Evolutionary conservation across 2,113 vertebrate species (phyloP).

Genomic region (Carassius gibelio): DNA sequence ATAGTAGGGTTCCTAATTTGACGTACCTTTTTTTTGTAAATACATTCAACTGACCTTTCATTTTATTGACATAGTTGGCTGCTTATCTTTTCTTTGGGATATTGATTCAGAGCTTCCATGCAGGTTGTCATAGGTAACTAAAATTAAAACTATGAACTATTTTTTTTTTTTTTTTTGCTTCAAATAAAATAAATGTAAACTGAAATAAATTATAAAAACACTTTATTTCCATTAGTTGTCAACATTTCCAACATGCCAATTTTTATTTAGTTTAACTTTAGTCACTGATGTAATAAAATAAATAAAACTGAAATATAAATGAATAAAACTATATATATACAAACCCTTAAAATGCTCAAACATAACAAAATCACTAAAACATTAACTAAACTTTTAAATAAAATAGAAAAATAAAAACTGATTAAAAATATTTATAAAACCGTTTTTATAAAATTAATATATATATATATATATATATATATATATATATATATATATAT

Average conservation of each 20-base stretch:
- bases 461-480: no score
- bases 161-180: background rate
- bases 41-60: background rate
- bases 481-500: no score
- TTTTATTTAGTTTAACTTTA: background rate
- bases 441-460: no score
- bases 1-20: background rate
- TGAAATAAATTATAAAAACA: background rate
- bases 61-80: background rate
- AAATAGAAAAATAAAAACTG: no score
- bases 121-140: background rate
- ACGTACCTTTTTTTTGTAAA: background rate
- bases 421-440: no score
- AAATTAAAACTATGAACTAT: background rate
- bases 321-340: no score
- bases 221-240: background rate
- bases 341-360: no score
- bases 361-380: no score
- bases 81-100: background rate
- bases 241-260: background rate
- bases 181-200: background rate
- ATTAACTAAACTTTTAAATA: no score
- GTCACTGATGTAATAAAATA: no score
- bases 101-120: background rate
- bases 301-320: no score